Percentiles rank a stretch among this genome's conserved stretches.
These are phyloP conservation scores for Papilio protenor DNA, from an alignment of 2,888 invertebrate species.

Conservation along the genomic window DNA sequence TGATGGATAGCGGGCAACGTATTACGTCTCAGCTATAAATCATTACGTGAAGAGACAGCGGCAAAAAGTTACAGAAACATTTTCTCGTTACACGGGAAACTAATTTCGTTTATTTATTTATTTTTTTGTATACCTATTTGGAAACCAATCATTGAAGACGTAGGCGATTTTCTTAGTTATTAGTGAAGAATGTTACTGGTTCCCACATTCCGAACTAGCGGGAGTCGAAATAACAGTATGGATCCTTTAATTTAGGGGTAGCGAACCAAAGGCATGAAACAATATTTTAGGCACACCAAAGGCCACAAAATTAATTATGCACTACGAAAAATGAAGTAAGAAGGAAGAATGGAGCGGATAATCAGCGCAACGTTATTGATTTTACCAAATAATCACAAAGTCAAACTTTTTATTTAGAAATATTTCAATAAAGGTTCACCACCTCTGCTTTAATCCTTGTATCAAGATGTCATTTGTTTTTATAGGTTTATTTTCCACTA, in stretches of 20 bases:
- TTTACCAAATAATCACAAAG: too few species aligned
- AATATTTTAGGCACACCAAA: too few species aligned
- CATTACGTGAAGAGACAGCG: conserved; percentile 56
- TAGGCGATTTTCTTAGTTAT: background rate
- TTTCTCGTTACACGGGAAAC: conserved; percentile 57
- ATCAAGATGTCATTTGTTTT: too few species aligned
- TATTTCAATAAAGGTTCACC: too few species aligned
- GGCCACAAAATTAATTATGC: too few species aligned
- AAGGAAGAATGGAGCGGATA: too few species aligned
- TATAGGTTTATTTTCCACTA: too few species aligned
- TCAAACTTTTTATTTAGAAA: too few species aligned
- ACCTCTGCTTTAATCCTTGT: too few species aligned
- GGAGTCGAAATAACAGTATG: background rate
- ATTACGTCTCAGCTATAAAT: conserved; percentile 66
- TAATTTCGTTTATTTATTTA: conserved; percentile 57
- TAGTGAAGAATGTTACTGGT: background rate
- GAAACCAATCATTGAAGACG: conserved; percentile 25
- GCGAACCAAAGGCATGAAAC: too few species aligned
- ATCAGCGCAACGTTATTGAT: too few species aligned
- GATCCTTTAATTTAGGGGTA: background rate
- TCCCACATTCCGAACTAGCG: background rate
- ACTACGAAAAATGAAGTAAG: too few species aligned
- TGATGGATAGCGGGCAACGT: conserved; percentile 68
- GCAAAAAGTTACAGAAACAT: conserved; percentile 48
- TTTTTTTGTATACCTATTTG: conserved; percentile 31